Conservation (phyloP, 2,113 vertebrate species). For the Rhineura floridana region DNA sequence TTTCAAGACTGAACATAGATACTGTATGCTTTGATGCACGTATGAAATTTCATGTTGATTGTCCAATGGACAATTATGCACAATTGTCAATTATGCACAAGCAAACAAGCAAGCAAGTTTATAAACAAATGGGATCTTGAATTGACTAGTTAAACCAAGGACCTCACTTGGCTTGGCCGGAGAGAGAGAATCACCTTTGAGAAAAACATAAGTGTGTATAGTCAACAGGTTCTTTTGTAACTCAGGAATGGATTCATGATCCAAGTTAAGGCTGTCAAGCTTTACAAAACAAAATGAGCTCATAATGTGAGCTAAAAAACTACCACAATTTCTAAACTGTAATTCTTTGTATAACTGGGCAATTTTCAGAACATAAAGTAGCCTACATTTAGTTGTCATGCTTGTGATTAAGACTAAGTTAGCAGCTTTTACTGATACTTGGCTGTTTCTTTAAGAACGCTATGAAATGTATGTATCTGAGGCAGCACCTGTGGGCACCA, state of each 20-base stretch:
- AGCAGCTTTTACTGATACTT: neutral
- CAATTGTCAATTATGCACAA: too few species aligned
- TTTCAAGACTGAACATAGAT: neutral
- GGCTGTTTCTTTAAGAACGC: constrained; percentile 76
- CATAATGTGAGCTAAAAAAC: neutral
- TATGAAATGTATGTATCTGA: constrained; percentile 87
- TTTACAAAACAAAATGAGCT: neutral
- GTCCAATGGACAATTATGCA: too few species aligned
- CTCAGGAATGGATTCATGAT: neutral
- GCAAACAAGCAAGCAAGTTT: neutral
- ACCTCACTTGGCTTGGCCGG: neutral
- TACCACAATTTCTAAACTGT: neutral
- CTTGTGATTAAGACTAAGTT: neutral
- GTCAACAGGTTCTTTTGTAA: neutral
- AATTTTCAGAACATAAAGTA: neutral
- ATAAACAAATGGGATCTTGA: neutral
- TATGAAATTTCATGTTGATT: neutral
- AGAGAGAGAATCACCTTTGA: neutral
- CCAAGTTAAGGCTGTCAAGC: neutral
- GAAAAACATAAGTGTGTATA: neutral
- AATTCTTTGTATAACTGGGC: neutral
- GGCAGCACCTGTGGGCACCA: constrained; percentile 78
- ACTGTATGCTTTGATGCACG: neutral
- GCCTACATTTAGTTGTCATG: neutral
- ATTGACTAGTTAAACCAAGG: neutral